These are phyloP conservation scores for Gambusia affinis DNA, from an alignment of 2,113 vertebrate genomes.

Conservation along the genomic window DNA sequence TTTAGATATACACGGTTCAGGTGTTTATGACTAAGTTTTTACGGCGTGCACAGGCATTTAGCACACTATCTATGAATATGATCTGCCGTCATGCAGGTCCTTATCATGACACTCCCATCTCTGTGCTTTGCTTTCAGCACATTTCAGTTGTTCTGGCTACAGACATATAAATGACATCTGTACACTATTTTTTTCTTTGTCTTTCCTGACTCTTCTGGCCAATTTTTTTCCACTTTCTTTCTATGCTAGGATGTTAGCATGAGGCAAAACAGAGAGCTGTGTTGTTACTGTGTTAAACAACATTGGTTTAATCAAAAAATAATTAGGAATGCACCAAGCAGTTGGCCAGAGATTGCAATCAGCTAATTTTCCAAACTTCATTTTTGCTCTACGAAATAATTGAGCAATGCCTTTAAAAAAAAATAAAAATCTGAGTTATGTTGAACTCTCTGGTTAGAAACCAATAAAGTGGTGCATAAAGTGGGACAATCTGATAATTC, in stretches of 20 bases:
- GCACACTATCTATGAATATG: no score
- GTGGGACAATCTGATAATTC: background rate
- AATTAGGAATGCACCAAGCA: background rate
- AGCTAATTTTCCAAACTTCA: background rate
- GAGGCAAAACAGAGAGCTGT: no score
- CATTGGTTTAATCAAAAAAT: background rate
- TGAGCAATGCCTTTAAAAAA: background rate
- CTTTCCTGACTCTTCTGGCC: no score
- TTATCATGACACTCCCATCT: background rate
- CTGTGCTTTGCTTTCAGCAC: background rate
- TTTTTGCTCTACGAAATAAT: background rate
- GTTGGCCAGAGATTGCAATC: background rate
- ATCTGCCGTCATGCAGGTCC: background rate
- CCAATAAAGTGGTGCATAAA: background rate
- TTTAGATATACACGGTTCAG: no score
- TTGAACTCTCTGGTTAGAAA: background rate
- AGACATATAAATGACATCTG: no score
- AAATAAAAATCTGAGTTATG: background rate
- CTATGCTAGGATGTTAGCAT: no score
- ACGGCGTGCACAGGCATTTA: no score
- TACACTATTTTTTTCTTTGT: no score
- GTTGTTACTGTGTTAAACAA: background rate
- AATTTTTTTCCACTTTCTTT: no score
- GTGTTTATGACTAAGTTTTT: no score
- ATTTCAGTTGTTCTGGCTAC: no score